A percentile compares a stretch with the other conserved stretches of the same genome.
Evolutionary conservation across 2,888 invertebrate species (phyloP).

Genomic region (Oligia strigilis): DNA sequence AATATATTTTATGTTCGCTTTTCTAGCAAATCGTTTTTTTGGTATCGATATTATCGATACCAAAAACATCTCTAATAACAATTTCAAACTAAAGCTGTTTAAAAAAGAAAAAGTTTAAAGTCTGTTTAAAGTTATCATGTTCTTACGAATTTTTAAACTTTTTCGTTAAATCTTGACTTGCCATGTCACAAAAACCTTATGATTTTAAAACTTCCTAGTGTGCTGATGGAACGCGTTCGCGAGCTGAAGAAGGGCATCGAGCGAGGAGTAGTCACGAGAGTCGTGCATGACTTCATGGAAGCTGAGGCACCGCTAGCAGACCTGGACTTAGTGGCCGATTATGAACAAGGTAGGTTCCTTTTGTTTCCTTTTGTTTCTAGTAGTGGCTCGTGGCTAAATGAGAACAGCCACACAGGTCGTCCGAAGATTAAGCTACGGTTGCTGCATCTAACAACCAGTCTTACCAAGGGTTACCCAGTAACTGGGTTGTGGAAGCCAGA

Average conservation of each 20-base stretch:
- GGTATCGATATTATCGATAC: background rate
- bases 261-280: slow-evolving; percentile 97
- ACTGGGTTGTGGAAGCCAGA: background rate
- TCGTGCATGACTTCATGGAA: slow-evolving; percentile 99
- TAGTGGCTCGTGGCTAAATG: background rate
- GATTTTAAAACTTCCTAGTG: slow-evolving; percentile 61
- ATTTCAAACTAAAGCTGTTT: background rate
- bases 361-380: background rate
- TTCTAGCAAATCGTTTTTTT: too few species aligned
- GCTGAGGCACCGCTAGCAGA: slow-evolving; percentile 93
- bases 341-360: slow-evolving; percentile 91
- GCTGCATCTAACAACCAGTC: too few species aligned
- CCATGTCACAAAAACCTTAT: background rate
- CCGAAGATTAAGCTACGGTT: background rate
- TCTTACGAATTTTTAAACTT: background rate
- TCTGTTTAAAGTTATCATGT: background rate
- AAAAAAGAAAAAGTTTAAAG: background rate
- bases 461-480: background rate
- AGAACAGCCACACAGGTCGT: too few species aligned
- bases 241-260: slow-evolving; percentile 97
- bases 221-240: slow-evolving; percentile 93
- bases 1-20: background rate
- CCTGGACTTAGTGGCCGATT: slow-evolving; percentile 97
- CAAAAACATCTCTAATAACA: background rate
- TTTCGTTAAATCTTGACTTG: background rate